Evolutionary conservation across 2,888 invertebrate species (phyloP).

Genomic region (Coelogynopora nodosa): DNA sequence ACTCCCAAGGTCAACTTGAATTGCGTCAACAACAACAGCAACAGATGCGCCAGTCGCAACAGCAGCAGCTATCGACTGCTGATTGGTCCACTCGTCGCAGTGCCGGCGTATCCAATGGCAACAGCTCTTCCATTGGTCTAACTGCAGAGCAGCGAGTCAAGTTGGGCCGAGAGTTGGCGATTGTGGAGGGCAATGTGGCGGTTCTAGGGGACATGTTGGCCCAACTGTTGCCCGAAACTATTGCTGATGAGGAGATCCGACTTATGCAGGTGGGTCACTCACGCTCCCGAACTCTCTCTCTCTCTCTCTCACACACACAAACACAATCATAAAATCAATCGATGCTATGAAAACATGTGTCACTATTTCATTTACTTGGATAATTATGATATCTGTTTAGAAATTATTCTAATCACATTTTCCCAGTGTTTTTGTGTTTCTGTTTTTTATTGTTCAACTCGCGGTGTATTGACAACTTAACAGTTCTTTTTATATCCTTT

Average conservation of each 20-base stretch:
- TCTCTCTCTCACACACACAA: no score
- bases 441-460: no score
- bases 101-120: not conserved
- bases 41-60: not conserved
- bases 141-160: conserved; percentile 73
- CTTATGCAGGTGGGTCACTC: conserved; percentile 3
- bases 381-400: no score
- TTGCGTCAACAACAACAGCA: not conserved
- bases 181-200: conserved; percentile 73
- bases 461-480: no score
- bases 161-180: conserved; percentile 79
- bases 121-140: not conserved
- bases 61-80: conserved; percentile 5
- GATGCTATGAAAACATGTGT: no score
- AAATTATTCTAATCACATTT: no score
- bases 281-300: no score
- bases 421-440: no score
- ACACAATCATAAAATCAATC: no score
- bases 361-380: no score
- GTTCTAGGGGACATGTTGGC: conserved; percentile 87
- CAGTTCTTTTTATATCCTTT: no score
- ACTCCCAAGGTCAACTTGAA: not conserved
- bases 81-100: not conserved
- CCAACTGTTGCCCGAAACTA: conserved; percentile 71
- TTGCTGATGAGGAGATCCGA: not conserved